phyloP scores from a whole-genome alignment of 2,888 invertebrate species.

The Coleophora deauratella region DNA sequence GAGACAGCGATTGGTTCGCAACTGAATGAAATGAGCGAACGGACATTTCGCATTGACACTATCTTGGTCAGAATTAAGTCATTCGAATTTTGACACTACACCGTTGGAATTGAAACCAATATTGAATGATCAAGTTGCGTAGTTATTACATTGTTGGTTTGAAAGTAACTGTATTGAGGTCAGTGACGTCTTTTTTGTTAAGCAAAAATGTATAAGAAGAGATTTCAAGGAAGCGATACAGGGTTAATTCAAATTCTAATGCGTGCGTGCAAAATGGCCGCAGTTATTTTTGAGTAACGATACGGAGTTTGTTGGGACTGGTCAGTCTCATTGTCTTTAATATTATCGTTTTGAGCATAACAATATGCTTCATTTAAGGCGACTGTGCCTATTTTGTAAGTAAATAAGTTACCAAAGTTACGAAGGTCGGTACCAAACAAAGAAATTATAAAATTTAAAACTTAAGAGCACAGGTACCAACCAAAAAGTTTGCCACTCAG shows the following conservation, averaged over 20 bases:
- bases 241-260: constrained; percentile 18
- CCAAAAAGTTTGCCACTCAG: too few relatives aligned
- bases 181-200: constrained; percentile 66
- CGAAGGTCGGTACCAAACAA: too few relatives aligned
- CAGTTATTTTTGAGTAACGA: constrained; percentile 15
- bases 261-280: constrained; percentile 24
- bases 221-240: constrained; percentile 46
- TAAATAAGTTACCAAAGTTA: too few relatives aligned
- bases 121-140: not conserved
- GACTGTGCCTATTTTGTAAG: too few relatives aligned
- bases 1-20: constrained; percentile 21
- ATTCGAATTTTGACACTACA: not conserved
- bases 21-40: constrained; percentile 20
- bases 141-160: constrained; percentile 4
- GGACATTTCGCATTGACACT: constrained; percentile 2
- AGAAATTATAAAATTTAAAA: too few relatives aligned
- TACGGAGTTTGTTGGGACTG: constrained; percentile 34
- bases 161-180: constrained; percentile 46
- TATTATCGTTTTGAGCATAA: not conserved
- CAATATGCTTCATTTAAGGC: too few relatives aligned
- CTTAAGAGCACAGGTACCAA: too few relatives aligned
- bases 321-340: constrained; percentile 31
- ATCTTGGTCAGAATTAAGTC: not conserved
- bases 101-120: not conserved
- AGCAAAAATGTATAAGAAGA: constrained; percentile 30